Evolutionary conservation across 2,888 invertebrate species (phyloP), one percentile per base, ranked within the genome.

Genomic region (Craniophora ligustri): DNA sequence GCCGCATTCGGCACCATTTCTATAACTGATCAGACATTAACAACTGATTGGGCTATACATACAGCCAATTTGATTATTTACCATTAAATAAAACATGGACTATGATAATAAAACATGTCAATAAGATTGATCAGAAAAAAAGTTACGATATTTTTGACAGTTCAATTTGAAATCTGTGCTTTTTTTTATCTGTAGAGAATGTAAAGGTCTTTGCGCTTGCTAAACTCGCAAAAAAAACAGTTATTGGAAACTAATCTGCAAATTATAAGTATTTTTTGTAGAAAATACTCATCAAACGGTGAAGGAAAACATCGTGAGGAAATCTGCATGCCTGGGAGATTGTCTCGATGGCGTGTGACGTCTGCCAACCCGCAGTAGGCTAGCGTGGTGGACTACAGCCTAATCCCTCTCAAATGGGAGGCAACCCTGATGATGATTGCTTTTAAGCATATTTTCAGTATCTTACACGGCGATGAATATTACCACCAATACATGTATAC

Each of bases 1-100:
- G 75, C 79, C 90, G 81, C 72, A 78, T 86, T 85, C 79, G 85
- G 77, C 81, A 78, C 79, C 76, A 61, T 70, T 77, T 73, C 57
- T 57, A 36, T 50, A 49, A 58, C 26, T 47, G 60, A 57, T 54
- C 63, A 11, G 42, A 19, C 32, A 60, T 54, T 69, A 70, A 69
- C 73, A 54, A 57, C 36, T 50, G 54, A 72, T 72, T 59, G 58
- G 40, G 21, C 5, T 57, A 35, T 46, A 39, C 39, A 35, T 46
- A 39, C 39, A 34, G 48, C 67, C 19, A 47, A 64, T 56, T 58
- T 61, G 16, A 42, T 65, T 48, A 48, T 58, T 47, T 21, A 18
- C 23, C 26, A 26, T 15, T 34, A 8, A 44, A 35, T n/a, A 39
- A 30, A 41, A 23, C 4, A 13, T 21, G 23, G 14, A n/a, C n/a